Conservation (phyloP, 35 echinoderm and acorn worm genomes). For the Heliocidaris erythrogramma region DNA sequence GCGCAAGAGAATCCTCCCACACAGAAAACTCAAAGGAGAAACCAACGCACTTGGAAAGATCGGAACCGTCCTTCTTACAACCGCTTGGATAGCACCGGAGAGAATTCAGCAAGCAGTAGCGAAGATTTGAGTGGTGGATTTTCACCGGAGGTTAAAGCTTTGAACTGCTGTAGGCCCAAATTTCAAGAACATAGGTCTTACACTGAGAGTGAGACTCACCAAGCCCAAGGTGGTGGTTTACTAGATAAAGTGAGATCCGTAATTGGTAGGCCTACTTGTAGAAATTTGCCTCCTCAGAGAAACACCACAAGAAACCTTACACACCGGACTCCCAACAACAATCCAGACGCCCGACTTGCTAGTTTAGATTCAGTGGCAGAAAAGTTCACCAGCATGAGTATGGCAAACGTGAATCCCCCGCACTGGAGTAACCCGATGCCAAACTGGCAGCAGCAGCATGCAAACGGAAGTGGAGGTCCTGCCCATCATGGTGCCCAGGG, state of each 20-base stretch:
- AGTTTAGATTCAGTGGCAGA: constrained; percentile 6
- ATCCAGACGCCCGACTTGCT: background rate
- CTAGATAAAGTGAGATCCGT: background rate
- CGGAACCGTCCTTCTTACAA: background rate
- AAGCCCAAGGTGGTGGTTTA: background rate
- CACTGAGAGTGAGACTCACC: background rate
- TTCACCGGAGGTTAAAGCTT: background rate
- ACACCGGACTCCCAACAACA: background rate
- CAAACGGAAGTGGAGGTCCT: too few species aligned
- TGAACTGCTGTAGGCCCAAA: background rate
- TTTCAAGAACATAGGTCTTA: background rate
- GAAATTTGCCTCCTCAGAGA: background rate
- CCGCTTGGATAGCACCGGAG: constrained; percentile 1
- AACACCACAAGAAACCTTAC: background rate
- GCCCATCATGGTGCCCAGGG: background rate
- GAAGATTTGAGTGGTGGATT: background rate
- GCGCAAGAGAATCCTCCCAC: background rate
- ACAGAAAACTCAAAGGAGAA: background rate
- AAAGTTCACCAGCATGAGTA: constrained; percentile 1
- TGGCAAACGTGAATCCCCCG: background rate
- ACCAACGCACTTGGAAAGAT: background rate
- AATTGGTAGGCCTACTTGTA: background rate
- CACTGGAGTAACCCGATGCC: background rate
- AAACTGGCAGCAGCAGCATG: background rate
- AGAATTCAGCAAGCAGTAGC: background rate